Percentiles rank a stretch among this genome's conserved stretches.
These are phyloP conservation scores for Lutra lutra DNA, from an alignment of 2,797 vertebrate genomes.

Conservation along the genomic window DNA sequence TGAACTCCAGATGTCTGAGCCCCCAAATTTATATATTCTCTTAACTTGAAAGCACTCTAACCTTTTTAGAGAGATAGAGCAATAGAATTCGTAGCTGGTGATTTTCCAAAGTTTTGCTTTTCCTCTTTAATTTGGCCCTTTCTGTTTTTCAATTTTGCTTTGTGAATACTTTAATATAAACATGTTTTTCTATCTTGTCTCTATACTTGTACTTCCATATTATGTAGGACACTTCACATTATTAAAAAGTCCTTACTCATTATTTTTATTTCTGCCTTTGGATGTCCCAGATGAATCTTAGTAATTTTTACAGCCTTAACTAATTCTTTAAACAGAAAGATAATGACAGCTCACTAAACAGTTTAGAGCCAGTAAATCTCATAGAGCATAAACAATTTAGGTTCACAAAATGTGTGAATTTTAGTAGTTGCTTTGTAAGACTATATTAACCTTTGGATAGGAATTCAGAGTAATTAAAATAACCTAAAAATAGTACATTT, in stretches of 20 bases:
- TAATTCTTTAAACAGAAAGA: background rate
- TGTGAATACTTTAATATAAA: slow-evolving; percentile 55
- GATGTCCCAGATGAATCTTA: background rate
- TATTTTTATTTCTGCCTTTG: slow-evolving; percentile 35
- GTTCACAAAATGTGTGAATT: background rate
- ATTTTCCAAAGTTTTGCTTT: background rate
- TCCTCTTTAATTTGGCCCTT: slow-evolving; percentile 35
- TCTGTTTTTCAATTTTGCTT: slow-evolving; percentile 41
- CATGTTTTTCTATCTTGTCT: background rate
- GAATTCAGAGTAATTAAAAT: slow-evolving; percentile 15
- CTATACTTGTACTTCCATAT: slow-evolving; percentile 12
- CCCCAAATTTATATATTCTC: background rate
- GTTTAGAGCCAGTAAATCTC: background rate
- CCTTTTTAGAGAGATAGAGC: background rate
- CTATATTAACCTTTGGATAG: background rate
- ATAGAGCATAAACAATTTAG: slow-evolving; percentile 22
- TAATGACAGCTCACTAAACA: slow-evolving; percentile 25
- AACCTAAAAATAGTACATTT: background rate
- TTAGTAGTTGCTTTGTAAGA: background rate
- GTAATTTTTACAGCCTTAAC: background rate
- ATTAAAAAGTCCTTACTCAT: slow-evolving; percentile 44
- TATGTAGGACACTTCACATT: slow-evolving; percentile 29
- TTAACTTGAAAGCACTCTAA: background rate
- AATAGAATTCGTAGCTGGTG: background rate
- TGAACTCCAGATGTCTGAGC: background rate